Evolutionary conservation across 2,113 vertebrate genomes (phyloP), one percentile per base, ranked within the genome.

Genomic region (Rhegmatorhina hoffmannsi): DNA sequence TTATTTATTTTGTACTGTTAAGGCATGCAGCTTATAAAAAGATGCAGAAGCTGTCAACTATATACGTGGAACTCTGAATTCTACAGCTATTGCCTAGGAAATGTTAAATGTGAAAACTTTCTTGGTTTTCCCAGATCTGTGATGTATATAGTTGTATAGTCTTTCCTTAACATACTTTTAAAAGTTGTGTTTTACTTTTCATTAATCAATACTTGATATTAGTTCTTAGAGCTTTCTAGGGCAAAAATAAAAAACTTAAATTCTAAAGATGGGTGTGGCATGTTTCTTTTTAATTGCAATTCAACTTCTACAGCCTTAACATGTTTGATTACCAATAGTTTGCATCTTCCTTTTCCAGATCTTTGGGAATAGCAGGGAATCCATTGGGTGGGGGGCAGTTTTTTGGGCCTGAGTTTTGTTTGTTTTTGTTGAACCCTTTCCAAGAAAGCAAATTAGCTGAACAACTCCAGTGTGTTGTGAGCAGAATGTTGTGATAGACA

Each of bases 201-300:
- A 96, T 97, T 98, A 97, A 95, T 96, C 84, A 64, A 93, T 95
- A 96, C 67, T 90, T 98, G 96, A 92, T 97, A 96, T 92, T 98
- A 98, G 98, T 98, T 98, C 97, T 96, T 98, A 98, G 98, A 98
- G 97, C 97, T 98, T 98, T 98, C 97, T 98, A 98, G 97, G 97
- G 96, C 96, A 97, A 97, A 98, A 98, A 89, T 74, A 92, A 89
- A 98, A 97, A 97, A 52, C 47, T 97, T 97, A 97, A 97, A 97
- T 98, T 98, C 96, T 97, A 63, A 82, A 63, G 59, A 79, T 55
- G 75, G 6, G 13, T 58, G 85, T 76, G 70, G 47, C 72, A 59
- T 82, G 75, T 85, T 96, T 96, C 36, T 95, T 94, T 96, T 92
- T 66, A 46, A 87, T 79, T 44, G 28, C 43, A 87, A 9, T 73